Conservation (phyloP, 2,888 invertebrate species). For the Pristionchus arcanus region DNA sequence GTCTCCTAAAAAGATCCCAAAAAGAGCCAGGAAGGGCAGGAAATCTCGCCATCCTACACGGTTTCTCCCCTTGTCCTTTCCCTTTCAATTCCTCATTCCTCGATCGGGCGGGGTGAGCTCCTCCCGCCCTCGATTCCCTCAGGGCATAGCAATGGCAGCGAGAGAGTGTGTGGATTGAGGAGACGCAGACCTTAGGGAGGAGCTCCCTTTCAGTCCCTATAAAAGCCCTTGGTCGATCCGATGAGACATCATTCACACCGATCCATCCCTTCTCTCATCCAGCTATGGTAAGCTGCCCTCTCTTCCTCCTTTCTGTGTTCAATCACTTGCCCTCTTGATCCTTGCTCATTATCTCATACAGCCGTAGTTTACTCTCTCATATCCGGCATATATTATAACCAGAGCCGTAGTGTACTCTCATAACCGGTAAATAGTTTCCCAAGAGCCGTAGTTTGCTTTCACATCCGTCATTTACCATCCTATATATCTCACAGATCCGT, state of each 20-base stretch:
- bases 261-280: slow-evolving; percentile 18
- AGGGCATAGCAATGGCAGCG: background rate
- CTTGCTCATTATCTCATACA: background rate
- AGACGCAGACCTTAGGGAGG: background rate
- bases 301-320: background rate
- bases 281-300: slow-evolving; percentile 48
- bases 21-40: background rate
- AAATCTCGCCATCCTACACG: background rate
- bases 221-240: background rate
- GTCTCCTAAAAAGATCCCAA: background rate
- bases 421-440: background rate
- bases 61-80: background rate
- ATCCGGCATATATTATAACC: no score
- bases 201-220: background rate
- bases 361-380: background rate
- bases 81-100: slow-evolving; percentile 46
- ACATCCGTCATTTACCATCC: no score
- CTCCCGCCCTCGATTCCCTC: background rate
- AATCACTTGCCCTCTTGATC: background rate
- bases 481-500: slow-evolving; percentile 19
- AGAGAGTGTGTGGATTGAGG: slow-evolving; percentile 29
- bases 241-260: slow-evolving; percentile 40
- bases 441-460: background rate
- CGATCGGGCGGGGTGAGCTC: slow-evolving; percentile 40
- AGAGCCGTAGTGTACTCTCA: background rate